Evolutionary conservation across 2,888 invertebrate genomes (phyloP), one percentile per base, ranked within the genome.

Genomic region (Diaperis boleti): DNA sequence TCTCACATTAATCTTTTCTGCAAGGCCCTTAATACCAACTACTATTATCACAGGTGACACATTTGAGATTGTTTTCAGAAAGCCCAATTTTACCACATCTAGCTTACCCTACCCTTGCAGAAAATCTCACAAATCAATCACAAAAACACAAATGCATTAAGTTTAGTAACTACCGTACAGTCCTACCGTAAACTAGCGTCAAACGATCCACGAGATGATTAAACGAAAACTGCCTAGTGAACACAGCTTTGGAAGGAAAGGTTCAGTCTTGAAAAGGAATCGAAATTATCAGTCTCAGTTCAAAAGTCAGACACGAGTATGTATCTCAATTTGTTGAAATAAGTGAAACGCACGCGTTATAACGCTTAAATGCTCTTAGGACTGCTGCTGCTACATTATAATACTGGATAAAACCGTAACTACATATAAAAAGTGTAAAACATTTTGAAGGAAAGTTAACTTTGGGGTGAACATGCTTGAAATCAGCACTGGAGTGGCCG

Each of bases 31-130:
- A 50, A 52, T 50, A 33, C 26, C 26, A 45, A 33, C 14, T 22
- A 20, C 14, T 39, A 26, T n/a, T 52, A 54, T 54, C 54, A 54
- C 54, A 54, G 54, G 39, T 41, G 3, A 54, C 31, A 14, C n/a
- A 31, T 54, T 54, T 42, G 29, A 29, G 14, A 52, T 52, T 35
- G 22, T 52, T 52, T 42, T 14, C 18, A 8, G 39, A 37, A 52
- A 39, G 13, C 18, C 37, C 50, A 39, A 33, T 18, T 35, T 50
- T 31, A 50, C 14, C 26, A 2, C n/a, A n/a, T n/a, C n/a, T 17
- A 33, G 17, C 6, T 33, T 15, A 31, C 6, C 33, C 50, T 50
- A 8, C 20, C 52, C 52, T 54, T 54, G 42, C 54, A 54, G 54
- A 41, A 54, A 54, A 50, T 33, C 13, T 31, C 15, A 13, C n/a